phyloP scores from a whole-genome alignment of 2,888 invertebrate species.

The Masnerella sp. region DNA sequence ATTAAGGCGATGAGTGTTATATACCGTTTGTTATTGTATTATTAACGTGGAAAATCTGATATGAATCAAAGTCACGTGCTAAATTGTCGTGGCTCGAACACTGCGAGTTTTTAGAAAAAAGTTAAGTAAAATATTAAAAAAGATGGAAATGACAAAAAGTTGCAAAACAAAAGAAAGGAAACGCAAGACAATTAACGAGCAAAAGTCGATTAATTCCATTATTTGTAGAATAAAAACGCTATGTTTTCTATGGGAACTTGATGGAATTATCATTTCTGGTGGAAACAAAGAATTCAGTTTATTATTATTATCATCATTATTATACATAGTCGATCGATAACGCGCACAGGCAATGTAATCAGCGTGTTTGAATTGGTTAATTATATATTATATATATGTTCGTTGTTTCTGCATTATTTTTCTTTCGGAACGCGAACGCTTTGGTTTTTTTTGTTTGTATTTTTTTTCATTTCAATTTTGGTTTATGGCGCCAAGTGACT shows the following conservation, averaged over 20 bases:
- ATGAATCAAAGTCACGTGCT: slow-evolving; percentile 33
- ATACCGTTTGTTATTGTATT: slow-evolving; percentile 60
- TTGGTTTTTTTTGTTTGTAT: too few species aligned
- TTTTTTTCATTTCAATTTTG: too few species aligned
- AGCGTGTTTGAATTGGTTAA: slow-evolving; percentile 14
- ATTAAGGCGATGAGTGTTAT: slow-evolving; percentile 52
- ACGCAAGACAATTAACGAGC: too few species aligned
- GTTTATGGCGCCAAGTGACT: slow-evolving; percentile 61
- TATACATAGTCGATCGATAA: slow-evolving; percentile 7
- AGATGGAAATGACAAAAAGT: slow-evolving; percentile 7
- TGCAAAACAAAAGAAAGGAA: slow-evolving; percentile 59
- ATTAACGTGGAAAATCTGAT: slow-evolving; percentile 53
- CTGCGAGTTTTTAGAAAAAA: slow-evolving; percentile 55
- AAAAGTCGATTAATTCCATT: slow-evolving; percentile 70
- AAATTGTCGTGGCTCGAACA: slow-evolving; percentile 42
- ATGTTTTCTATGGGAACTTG: slow-evolving; percentile 77
- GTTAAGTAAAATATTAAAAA: background rate
- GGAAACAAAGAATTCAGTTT: too few species aligned
- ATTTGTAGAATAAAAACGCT: slow-evolving; percentile 78
- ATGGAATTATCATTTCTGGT: slow-evolving; percentile 29
- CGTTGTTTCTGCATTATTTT: slow-evolving; percentile 29
- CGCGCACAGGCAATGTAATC: slow-evolving; percentile 31
- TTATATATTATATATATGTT: slow-evolving; percentile 25
- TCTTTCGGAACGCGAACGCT: too few species aligned
- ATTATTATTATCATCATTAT: slow-evolving; percentile 9